These are phyloP conservation scores for Xanthostigma xanthostigma DNA, from an alignment of 2,888 invertebrate genomes.

Conservation along the genomic window DNA sequence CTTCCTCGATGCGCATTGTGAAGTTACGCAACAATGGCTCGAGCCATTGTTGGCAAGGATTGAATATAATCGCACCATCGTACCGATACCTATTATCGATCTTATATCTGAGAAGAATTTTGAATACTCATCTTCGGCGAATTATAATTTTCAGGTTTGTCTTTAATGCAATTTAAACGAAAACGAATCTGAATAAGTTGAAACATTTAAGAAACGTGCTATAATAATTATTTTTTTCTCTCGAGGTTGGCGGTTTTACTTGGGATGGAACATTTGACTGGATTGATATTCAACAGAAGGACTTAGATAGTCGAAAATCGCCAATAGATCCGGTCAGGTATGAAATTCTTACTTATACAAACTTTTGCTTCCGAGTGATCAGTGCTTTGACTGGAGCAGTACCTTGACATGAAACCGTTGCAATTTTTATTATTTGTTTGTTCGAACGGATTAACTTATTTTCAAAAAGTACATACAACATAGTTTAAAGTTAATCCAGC, in stretches of 20 bases:
- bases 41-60: conserved; percentile 80
- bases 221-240: conserved; percentile 18
- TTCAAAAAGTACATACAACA: too few species aligned
- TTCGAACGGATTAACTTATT: too few species aligned
- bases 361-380: background rate
- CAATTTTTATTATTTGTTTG: too few species aligned
- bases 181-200: background rate
- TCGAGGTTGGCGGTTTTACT: conserved; percentile 66
- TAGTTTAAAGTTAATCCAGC: too few species aligned
- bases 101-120: conserved; percentile 72
- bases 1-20: conserved; percentile 88
- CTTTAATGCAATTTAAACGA: conserved; percentile 9
- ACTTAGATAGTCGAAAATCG: conserved; percentile 41
- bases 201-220: too few species aligned
- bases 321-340: conserved; percentile 49
- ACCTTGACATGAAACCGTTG: too few species aligned
- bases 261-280: conserved; percentile 91
- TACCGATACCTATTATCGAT: conserved; percentile 90
- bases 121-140: conserved; percentile 48
- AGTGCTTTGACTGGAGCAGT: too few species aligned
- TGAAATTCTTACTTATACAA: conserved; percentile 11
- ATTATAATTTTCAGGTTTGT: conserved; percentile 3
- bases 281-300: conserved; percentile 59
- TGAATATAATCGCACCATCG: conserved; percentile 60
- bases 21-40: conserved; percentile 66